Evolutionary conservation across 2,888 invertebrate species (phyloP).

Genomic region (Furcula furcula): DNA sequence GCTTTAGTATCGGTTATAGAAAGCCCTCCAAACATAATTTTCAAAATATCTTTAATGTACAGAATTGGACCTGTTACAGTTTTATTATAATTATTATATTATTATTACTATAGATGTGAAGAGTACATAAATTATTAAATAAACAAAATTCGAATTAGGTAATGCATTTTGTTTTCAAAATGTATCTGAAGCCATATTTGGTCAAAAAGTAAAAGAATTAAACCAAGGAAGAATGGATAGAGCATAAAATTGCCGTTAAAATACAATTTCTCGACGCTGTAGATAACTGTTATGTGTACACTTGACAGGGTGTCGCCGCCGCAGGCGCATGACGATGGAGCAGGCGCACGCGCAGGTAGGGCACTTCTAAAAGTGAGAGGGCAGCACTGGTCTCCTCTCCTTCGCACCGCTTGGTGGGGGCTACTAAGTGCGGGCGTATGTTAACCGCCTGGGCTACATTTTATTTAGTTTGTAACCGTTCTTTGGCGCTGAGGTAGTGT

Average conservation of each 20-base stretch:
- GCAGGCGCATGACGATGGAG: slow-evolving; percentile 59
- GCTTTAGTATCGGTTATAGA: too few species aligned
- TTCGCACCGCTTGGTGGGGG: slow-evolving; percentile 74
- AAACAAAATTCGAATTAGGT: too few species aligned
- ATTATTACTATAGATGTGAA: too few species aligned
- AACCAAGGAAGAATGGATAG: slow-evolving; percentile 26
- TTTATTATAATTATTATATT: too few species aligned
- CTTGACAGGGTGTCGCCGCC: slow-evolving; percentile 75
- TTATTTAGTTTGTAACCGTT: slow-evolving; percentile 81
- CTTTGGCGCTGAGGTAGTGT: slow-evolving; percentile 45
- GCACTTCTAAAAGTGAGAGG: slow-evolving; percentile 40
- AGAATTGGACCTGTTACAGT: too few species aligned
- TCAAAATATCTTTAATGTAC: too few species aligned
- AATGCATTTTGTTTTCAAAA: too few species aligned
- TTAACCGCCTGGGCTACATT: slow-evolving; percentile 78
- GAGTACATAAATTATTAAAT: too few species aligned
- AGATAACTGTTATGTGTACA: slow-evolving; percentile 68
- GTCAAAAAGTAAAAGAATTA: slow-evolving; percentile 8
- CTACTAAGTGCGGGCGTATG: slow-evolving; percentile 66
- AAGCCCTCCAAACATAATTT: too few species aligned
- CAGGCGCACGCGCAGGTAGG: slow-evolving; percentile 77
- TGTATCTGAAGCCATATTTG: too few species aligned
- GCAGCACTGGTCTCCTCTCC: slow-evolving; percentile 41
- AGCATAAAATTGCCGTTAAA: slow-evolving; percentile 33
- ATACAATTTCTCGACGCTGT: slow-evolving; percentile 45